These are phyloP conservation scores for Acleris sparsana DNA, from an alignment of 2,888 invertebrate species.

Conservation along the genomic window DNA sequence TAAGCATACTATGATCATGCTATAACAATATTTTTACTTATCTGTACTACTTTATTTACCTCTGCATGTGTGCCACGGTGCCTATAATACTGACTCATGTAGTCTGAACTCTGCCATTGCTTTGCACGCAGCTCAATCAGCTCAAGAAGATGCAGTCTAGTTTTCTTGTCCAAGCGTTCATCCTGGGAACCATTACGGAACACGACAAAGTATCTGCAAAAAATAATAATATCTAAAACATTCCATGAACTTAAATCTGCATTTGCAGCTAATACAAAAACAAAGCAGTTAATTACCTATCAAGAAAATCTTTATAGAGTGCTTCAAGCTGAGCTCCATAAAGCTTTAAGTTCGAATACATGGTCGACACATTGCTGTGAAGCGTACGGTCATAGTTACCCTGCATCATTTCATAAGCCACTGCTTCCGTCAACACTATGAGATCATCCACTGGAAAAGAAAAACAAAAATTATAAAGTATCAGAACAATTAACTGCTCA, in stretches of 20 bases:
- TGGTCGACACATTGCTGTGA: conserved; percentile 88
- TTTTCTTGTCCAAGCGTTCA: conserved; percentile 92
- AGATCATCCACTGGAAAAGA: conserved; percentile 89
- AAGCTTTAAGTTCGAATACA: conserved; percentile 91
- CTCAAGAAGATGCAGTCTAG: conserved; percentile 94
- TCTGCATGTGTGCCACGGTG: conserved; percentile 86
- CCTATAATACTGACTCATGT: conserved; percentile 93
- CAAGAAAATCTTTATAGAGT: conserved; percentile 92
- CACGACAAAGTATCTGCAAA: conserved; percentile 89
- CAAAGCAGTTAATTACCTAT: conserved; percentile 74
- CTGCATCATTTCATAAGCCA: conserved; percentile 89
- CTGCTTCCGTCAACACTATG: conserved; percentile 91
- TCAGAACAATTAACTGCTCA: not conserved
- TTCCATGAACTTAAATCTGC: conserved; percentile 40
- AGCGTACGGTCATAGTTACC: conserved; percentile 88
- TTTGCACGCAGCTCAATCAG: conserved; percentile 96
- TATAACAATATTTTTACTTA: too few relatives aligned
- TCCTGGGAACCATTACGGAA: conserved; percentile 95
- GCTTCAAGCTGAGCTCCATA: conserved; percentile 92
- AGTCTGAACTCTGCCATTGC: conserved; percentile 94
- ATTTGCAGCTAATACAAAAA: not conserved
- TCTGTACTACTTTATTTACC: conserved; percentile 51
- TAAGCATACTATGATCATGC: too few relatives aligned
- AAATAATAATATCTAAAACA: conserved; percentile 62
- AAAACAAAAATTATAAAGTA: conserved; percentile 36